Evolutionary conservation across 2,888 invertebrate species (phyloP).

Genomic region (Prosopocoilus inquinatus): DNA sequence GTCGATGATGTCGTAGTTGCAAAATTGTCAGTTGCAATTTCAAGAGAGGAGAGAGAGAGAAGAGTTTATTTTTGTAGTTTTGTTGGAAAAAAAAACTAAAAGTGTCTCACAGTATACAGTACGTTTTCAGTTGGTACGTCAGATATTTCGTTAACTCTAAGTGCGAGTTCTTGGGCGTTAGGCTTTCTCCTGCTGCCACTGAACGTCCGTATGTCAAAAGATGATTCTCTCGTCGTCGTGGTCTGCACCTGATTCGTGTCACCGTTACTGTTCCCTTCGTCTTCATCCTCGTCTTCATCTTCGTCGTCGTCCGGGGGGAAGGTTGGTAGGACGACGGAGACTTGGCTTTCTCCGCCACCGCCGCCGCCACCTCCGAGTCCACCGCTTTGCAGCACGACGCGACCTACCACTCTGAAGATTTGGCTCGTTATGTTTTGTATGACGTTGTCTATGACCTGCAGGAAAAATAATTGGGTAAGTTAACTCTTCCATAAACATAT

Average conservation of each 20-base stretch:
- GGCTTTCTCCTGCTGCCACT: too few relatives aligned
- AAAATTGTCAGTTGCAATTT: not conserved
- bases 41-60: not conserved
- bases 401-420: conserved; percentile 74
- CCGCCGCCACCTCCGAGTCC: conserved; percentile 51
- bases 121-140: not conserved
- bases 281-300: conserved; percentile 56
- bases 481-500: too few relatives aligned
- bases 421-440: conserved; percentile 72
- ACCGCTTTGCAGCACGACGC: conserved; percentile 63
- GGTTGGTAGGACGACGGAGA: conserved; percentile 65
- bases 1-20: not conserved
- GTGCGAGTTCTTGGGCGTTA: not conserved
- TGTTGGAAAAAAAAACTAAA: too few relatives aligned
- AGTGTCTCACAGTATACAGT: conserved; percentile 11
- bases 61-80: too few relatives aligned
- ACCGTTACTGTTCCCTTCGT: conserved; percentile 15
- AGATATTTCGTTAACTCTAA: conserved; percentile 15
- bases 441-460: conserved; percentile 71
- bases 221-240: not conserved
- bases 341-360: conserved; percentile 53
- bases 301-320: conserved; percentile 67
- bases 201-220: too few relatives aligned
- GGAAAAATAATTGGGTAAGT: not conserved
- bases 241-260: not conserved